Percentiles rank a stretch among this genome's conserved stretches.
These are phyloP conservation scores for Lipophrys pholis DNA, from an alignment of 2,113 vertebrate genomes.

Conservation along the genomic window DNA sequence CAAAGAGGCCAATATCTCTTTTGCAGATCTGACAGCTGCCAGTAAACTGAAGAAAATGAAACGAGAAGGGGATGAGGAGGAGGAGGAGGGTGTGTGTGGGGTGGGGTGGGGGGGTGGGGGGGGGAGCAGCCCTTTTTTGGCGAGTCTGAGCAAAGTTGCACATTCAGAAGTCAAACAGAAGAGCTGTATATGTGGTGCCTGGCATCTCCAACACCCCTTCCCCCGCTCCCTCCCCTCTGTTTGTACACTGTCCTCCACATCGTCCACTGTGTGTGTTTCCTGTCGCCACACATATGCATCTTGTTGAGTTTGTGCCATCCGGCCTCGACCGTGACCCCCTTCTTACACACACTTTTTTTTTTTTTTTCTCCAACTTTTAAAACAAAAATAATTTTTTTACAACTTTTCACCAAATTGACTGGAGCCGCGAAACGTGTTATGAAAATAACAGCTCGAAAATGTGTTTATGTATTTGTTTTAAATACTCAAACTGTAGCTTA, in stretches of 20 bases:
- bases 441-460: no score
- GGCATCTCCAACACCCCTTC: slow-evolving; percentile 27
- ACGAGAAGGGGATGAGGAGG: not conserved
- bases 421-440: no score
- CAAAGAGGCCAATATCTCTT: slow-evolving; percentile 48
- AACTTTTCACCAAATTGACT: no score
- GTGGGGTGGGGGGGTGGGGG: no score
- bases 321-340: slow-evolving; percentile 6
- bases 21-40: slow-evolving; percentile 44
- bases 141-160: slow-evolving; percentile 1
- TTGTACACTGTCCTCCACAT: slow-evolving; percentile 12
- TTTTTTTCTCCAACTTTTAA: no score
- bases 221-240: not conserved
- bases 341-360: slow-evolving; percentile 1
- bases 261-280: slow-evolving; percentile 12
- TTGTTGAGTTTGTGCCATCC: slow-evolving; percentile 14
- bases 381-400: no score
- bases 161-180: slow-evolving; percentile 43
- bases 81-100: no score
- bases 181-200: slow-evolving; percentile 42
- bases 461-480: no score
- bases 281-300: slow-evolving; percentile 12
- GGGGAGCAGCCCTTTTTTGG: slow-evolving; percentile 16
- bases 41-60: slow-evolving; percentile 30
- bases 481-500: no score